phyloP scores from a whole-genome alignment of 2,888 invertebrate genomes.

The Macaria liturata region DNA sequence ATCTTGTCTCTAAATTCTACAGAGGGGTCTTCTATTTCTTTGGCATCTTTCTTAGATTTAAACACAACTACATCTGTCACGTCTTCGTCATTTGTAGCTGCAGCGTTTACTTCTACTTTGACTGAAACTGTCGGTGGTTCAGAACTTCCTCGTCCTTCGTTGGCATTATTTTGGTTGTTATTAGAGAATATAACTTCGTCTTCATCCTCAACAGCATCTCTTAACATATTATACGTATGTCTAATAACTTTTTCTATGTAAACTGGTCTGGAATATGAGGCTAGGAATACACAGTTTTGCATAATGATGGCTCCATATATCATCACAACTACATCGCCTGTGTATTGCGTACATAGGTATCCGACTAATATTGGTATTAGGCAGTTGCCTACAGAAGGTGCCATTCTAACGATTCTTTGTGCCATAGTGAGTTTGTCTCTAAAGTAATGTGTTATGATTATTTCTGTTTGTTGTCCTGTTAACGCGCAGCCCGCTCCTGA shows the following conservation, averaged over 20 bases:
- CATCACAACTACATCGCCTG: conserved; percentile 72
- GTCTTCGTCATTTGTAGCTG: conserved; percentile 61
- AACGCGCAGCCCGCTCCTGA: conserved; percentile 83
- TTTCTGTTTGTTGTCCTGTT: conserved; percentile 82
- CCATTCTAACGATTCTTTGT: conserved; percentile 77
- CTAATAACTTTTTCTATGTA: conserved; percentile 77
- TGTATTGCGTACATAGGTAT: conserved; percentile 68
- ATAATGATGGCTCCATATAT: conserved; percentile 83
- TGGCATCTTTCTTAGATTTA: conserved; percentile 64
- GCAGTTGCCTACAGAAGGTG: conserved; percentile 80
- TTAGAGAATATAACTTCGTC: conserved; percentile 83
- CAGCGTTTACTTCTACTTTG: conserved; percentile 36
- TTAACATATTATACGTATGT: conserved; percentile 72
- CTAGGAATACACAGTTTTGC: conserved; percentile 81
- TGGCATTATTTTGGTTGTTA: conserved; percentile 45
- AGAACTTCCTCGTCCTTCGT: conserved; percentile 17
- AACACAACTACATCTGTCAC: conserved; percentile 68
- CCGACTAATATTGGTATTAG: conserved; percentile 78
- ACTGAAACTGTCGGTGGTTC: conserved; percentile 29
- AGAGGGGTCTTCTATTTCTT: conserved; percentile 67
- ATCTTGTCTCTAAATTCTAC: conserved; percentile 58
- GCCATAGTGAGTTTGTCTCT: conserved; percentile 79
- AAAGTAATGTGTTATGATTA: conserved; percentile 84
- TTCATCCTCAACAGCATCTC: conserved; percentile 75
- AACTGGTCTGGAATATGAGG: conserved; percentile 79